Conservation (phyloP, 1,140 invertebrate species). For the Sesamia nonagrioides region DNA sequence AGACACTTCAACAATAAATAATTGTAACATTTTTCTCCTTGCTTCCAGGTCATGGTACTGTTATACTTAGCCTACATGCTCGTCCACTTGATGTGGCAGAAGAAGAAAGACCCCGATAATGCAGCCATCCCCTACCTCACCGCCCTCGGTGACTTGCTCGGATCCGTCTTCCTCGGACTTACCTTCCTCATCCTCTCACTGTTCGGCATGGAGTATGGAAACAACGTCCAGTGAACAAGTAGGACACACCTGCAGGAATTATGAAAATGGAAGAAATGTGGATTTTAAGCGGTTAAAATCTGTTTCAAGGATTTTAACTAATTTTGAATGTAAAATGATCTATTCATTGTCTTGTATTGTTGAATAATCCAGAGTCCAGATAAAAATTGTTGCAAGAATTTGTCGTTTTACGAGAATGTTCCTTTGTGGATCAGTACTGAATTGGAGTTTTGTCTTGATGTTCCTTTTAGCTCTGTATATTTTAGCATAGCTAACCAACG, state of each 20-base stretch:
- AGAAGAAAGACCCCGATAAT: slow-evolving; percentile 97
- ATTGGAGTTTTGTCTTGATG: slow-evolving; percentile 11
- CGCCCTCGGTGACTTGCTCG: slow-evolving; percentile 96
- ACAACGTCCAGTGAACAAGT: slow-evolving; percentile 62
- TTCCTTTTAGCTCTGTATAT: slow-evolving; percentile 27
- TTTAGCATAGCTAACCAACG: slow-evolving; percentile 27
- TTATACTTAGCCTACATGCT: slow-evolving; percentile 95
- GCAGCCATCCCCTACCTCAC: slow-evolving; percentile 99
- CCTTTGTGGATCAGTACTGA: slow-evolving; percentile 36
- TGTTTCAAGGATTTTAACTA: slow-evolving; percentile 4
- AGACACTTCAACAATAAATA: too few relatives aligned
- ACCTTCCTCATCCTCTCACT: slow-evolving; percentile 94
- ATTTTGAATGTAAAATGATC: slow-evolving; percentile 18
- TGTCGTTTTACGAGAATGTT: not conserved
- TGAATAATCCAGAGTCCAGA: not conserved
- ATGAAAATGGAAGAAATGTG: slow-evolving; percentile 2
- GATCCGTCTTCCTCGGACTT: slow-evolving; percentile 94
- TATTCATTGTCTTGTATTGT: slow-evolving; percentile 32
- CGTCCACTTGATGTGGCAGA: slow-evolving; percentile 96
- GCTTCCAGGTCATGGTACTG: slow-evolving; percentile 92
- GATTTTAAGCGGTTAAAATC: slow-evolving; percentile 26
- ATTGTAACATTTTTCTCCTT: not conserved
- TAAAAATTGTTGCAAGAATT: slow-evolving; percentile 24
- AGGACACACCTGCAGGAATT: not conserved
- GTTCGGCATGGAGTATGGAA: slow-evolving; percentile 89